Evolutionary conservation across 2,113 vertebrate genomes (phyloP).

Genomic region (Vicugna pacos): DNA sequence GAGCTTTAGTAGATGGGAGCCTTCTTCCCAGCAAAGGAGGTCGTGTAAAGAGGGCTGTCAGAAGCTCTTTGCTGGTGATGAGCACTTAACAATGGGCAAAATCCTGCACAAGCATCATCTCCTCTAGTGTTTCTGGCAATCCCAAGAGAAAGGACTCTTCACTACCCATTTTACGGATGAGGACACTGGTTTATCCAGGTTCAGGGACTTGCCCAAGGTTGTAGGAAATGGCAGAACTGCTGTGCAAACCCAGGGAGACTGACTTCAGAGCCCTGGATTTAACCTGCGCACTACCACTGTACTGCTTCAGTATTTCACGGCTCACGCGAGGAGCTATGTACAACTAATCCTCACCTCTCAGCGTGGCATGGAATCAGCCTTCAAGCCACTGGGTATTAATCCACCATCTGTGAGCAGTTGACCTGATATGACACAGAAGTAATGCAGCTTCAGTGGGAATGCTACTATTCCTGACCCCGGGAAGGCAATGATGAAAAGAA

Average conservation of each 20-base stretch:
- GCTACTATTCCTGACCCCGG: not conserved
- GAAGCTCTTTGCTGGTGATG: not conserved
- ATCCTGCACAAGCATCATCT: not conserved
- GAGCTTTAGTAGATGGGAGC: not conserved
- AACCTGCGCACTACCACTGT: too few species aligned
- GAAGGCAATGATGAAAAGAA: not conserved
- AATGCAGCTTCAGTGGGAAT: not conserved
- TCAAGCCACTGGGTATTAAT: not conserved
- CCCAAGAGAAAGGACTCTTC: not conserved
- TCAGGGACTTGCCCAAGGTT: not conserved
- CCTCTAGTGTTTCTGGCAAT: not conserved
- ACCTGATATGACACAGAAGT: not conserved
- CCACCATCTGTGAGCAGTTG: not conserved
- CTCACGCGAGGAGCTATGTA: not conserved
- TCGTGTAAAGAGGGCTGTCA: not conserved
- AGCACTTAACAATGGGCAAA: not conserved
- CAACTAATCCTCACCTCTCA: not conserved
- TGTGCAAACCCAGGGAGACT: not conserved
- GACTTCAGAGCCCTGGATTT: not conserved
- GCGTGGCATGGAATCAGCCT: not conserved
- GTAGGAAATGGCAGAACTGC: not conserved
- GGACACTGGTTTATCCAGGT: not conserved
- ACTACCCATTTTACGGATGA: not conserved
- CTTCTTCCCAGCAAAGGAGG: not conserved
- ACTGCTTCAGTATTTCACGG: not conserved